A percentile compares a stretch with the other conserved stretches of the same genome.
phyloP scores from a whole-genome alignment of 2,113 vertebrate species.

The Oncorhynchus keta region DNA sequence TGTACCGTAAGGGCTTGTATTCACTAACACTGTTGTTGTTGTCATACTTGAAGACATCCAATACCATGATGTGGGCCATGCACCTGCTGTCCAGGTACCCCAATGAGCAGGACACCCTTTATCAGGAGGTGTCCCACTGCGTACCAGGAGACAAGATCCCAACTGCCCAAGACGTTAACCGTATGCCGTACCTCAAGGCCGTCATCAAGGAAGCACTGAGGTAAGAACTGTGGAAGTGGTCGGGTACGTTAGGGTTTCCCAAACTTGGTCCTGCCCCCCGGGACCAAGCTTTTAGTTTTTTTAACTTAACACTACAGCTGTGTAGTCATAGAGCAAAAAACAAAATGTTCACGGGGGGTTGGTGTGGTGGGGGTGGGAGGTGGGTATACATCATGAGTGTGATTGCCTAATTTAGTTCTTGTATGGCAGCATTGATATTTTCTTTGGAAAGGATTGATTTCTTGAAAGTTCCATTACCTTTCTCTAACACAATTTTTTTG shows the following conservation, averaged over 20 bases:
- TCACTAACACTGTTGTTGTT: background rate
- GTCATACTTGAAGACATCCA: slow-evolving; percentile 81
- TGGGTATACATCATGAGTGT: no score
- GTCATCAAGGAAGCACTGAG: slow-evolving; percentile 88
- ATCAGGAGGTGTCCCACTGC: slow-evolving; percentile 77
- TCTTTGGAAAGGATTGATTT: no score
- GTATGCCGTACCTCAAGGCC: slow-evolving; percentile 84
- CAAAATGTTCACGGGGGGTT: no score
- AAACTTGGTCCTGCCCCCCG: no score
- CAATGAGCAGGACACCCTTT: slow-evolving; percentile 75
- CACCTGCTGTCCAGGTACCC: slow-evolving; percentile 81
- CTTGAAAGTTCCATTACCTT: background rate
- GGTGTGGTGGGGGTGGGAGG: no score
- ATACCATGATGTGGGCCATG: slow-evolving; percentile 85
- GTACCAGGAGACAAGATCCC: slow-evolving; percentile 69
- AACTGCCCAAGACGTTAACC: slow-evolving; percentile 75
- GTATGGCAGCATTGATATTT: background rate
- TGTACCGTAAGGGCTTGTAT: background rate
- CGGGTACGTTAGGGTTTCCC: no score
- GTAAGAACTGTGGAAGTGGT: slow-evolving; percentile 53
- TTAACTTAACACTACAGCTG: no score
- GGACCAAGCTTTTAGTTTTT: no score
- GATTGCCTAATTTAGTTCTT: background rate
- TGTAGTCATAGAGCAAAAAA: no score
- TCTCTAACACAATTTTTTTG: background rate